These are phyloP conservation scores for Rattus rattus DNA, from an alignment of 2,113 vertebrate genomes.

Conservation along the genomic window DNA sequence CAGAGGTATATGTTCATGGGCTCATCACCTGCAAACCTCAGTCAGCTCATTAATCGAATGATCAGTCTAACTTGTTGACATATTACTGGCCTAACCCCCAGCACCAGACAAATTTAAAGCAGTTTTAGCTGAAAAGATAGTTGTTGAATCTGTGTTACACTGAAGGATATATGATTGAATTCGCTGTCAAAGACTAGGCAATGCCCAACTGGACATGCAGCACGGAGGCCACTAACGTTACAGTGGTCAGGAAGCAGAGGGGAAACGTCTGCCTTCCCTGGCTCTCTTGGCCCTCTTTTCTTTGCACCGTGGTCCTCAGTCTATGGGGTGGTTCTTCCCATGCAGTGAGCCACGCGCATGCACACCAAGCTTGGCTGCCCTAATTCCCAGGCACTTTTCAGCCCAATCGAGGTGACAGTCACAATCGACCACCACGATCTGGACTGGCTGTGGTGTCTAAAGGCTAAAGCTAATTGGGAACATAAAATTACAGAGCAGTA, in stretches of 20 bases:
- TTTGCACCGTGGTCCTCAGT: too few relatives aligned
- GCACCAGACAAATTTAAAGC: background rate
- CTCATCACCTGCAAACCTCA: background rate
- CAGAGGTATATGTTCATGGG: background rate
- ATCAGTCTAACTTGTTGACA: background rate
- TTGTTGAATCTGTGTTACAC: background rate
- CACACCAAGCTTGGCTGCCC: background rate
- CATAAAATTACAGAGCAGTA: background rate
- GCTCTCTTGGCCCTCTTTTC: background rate
- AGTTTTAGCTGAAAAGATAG: background rate
- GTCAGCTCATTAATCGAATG: background rate
- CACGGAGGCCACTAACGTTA: background rate
- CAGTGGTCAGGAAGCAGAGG: background rate
- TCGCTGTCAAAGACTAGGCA: background rate
- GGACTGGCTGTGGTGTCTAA: background rate
- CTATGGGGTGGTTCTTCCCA: too few relatives aligned
- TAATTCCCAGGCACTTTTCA: background rate
- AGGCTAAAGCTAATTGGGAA: background rate
- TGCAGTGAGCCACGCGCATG: background rate
- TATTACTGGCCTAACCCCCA: constrained; percentile 3
- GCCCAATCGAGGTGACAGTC: background rate
- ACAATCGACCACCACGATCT: background rate
- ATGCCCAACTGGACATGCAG: background rate
- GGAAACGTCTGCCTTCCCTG: background rate
- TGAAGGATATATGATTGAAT: background rate